These are phyloP conservation scores for Phaenicophaeus curvirostris DNA, from an alignment of 2,797 vertebrate species.

Conservation along the genomic window DNA sequence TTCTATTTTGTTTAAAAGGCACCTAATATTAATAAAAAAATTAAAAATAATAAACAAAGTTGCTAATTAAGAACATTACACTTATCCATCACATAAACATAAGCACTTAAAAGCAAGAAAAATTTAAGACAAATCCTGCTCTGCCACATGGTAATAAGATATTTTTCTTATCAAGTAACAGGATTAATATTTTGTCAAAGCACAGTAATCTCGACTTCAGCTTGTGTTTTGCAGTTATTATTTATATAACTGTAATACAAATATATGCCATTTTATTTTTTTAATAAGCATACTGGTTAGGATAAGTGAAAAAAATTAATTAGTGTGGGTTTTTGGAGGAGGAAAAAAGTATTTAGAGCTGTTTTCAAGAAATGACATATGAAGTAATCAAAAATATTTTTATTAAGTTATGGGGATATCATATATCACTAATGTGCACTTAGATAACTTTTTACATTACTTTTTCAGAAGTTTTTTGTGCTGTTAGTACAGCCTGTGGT, in stretches of 20 bases:
- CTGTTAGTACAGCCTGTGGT: background rate
- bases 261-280: background rate
- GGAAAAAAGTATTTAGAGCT: background rate
- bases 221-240: background rate
- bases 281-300: background rate
- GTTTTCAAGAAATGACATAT: background rate
- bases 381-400: background rate
- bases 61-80: background rate
- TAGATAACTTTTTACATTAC: background rate
- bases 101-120: background rate
- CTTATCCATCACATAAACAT: background rate
- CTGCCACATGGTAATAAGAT: background rate
- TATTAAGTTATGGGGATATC: background rate
- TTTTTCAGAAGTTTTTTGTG: background rate
- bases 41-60: background rate
- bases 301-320: background rate
- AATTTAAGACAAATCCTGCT: background rate
- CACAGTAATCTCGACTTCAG: background rate
- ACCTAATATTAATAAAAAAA: background rate
- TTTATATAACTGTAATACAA: background rate
- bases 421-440: background rate
- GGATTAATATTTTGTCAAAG: background rate
- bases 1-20: background rate
- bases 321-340: rapidly evolving
- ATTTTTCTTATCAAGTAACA: background rate